Evolutionary conservation across 2,113 vertebrate species (phyloP), one percentile per base, ranked within the genome.

Genomic region (Platanista minor): DNA sequence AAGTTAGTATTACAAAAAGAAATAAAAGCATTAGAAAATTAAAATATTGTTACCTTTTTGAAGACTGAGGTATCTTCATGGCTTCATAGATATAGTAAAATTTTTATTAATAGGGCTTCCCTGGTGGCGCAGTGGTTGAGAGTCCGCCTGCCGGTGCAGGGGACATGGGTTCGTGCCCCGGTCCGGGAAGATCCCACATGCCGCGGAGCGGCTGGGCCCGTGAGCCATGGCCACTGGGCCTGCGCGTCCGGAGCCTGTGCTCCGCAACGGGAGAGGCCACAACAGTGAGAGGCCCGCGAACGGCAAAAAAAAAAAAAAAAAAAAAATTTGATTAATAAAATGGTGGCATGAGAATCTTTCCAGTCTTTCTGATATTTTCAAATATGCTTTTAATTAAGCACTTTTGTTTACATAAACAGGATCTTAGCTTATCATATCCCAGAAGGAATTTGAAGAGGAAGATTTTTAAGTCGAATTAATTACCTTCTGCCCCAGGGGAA

Each of bases 351-450:
- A 91, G 75, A 90, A 43, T 86, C 61, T 89, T 91, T 49, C 41
- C 21, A 39, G 52, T 77, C 74, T 89, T 96, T 59, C 57, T 86
- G 81, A 57, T 66, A 74, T 88, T 96, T 69, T 97, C 82, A 91
- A 77, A 74, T 52, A 54, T 36, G 87, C 84, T 85, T 96, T 96
- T 97, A 97, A 96, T 97, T 92, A 97, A 95, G 41, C 57, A 97
- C 81, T 96, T 97, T 97, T 97, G 92, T 97, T 97, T 97, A 97
- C 67, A 91, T 94, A 97, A 97, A 97, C 88, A 96, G 90, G 41
- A 94, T 91, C 86, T 96, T 96, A 94, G 91, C 94, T 97, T 98
- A 97, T 97, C 71, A 36, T 57, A 95, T 31, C 83, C 88, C 90
- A 95, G 92, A 94, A 97, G 92, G 85, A 97, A 90, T 96, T 94